Percentiles rank a stretch among this genome's conserved stretches.
Conservation (phyloP, 2,797 vertebrate genomes). For the Monodelphis domestica region DNA sequence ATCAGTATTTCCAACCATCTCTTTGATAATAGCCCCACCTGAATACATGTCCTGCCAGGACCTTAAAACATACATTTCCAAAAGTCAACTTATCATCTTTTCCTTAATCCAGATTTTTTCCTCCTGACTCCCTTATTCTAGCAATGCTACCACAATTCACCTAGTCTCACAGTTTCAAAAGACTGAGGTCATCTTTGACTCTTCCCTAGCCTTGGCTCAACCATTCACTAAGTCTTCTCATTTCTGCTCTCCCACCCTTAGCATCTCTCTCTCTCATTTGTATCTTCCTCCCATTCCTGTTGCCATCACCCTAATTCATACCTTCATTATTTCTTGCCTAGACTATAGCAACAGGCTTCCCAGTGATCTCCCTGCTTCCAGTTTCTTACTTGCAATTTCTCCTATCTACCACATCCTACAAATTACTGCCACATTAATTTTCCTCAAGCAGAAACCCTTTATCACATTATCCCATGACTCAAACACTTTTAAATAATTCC, state of each 20-base stretch:
- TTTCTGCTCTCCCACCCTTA: background rate
- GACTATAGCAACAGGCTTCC: background rate
- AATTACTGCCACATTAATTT: background rate
- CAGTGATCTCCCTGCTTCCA: background rate
- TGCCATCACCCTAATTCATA: background rate
- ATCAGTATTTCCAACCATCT: background rate
- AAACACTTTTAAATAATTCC: background rate
- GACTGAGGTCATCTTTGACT: background rate
- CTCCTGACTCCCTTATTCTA: background rate
- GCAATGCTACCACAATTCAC: background rate
- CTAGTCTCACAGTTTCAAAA: background rate
- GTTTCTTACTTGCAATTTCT: background rate
- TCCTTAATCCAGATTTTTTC: background rate
- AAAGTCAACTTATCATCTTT: background rate
- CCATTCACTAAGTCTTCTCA: background rate
- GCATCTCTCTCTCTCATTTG: background rate
- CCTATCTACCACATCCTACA: background rate
- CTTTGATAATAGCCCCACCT: background rate
- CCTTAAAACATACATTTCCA: background rate
- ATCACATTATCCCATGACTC: background rate
- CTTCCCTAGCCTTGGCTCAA: background rate
- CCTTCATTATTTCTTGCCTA: background rate
- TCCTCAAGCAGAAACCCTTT: background rate
- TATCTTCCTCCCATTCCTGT: background rate
- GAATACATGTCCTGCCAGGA: background rate